These are phyloP conservation scores for Abrostola triplasia DNA, from an alignment of 2,888 invertebrate species.

Conservation along the genomic window DNA sequence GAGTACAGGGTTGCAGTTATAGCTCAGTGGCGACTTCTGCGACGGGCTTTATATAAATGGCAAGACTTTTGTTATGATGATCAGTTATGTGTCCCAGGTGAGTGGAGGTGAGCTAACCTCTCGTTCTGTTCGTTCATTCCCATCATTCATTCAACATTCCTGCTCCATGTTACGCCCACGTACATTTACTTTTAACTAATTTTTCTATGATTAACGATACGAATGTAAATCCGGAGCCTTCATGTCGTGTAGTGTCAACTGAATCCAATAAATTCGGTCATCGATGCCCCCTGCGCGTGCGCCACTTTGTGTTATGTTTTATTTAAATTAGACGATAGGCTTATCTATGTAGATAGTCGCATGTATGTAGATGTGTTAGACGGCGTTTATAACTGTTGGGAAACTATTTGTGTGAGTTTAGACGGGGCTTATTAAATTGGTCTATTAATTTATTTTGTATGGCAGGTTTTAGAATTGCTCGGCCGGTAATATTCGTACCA, in stretches of 20 bases:
- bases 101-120: not conserved
- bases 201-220: conserved; percentile 36
- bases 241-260: conserved; percentile 40
- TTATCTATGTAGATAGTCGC: conserved; percentile 38
- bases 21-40: too few species aligned
- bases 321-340: conserved; percentile 52
- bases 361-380: conserved; percentile 25
- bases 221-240: conserved; percentile 29
- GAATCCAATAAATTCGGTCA: conserved; percentile 43
- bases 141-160: conserved; percentile 1
- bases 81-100: too few species aligned
- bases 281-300: conserved; percentile 58
- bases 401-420: conserved; percentile 23
- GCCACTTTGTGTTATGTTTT: conserved; percentile 39
- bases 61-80: too few species aligned
- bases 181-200: conserved; percentile 35
- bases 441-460: conserved; percentile 28
- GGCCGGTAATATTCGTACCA: conserved; percentile 7
- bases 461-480: not conserved
- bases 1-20: too few species aligned
- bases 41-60: too few species aligned
- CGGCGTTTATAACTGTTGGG: conserved; percentile 24
- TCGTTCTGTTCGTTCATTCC: not conserved
- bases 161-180: conserved; percentile 33
- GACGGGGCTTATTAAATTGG: conserved; percentile 12